These are phyloP conservation scores for Abrostola tripartita DNA, from an alignment of 2,888 invertebrate genomes.

Conservation along the genomic window DNA sequence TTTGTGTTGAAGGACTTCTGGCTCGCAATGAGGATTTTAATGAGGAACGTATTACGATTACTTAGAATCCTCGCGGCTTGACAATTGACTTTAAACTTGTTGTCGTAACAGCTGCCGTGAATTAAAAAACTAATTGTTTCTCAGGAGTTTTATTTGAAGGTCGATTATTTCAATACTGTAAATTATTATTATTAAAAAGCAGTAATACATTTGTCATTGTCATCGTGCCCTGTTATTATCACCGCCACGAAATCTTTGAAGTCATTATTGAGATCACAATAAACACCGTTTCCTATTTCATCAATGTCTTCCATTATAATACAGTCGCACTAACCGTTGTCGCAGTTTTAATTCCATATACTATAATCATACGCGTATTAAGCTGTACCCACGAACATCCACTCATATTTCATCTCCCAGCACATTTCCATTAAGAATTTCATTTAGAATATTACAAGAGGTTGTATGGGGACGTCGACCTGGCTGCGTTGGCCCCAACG, in stretches of 20 bases:
- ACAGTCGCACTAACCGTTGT: conserved; percentile 20
- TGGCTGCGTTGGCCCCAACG: conserved; percentile 27
- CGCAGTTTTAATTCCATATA: conserved; percentile 30
- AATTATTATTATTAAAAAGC: neutral
- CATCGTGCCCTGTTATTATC: too few relatives aligned
- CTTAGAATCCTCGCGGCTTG: conserved; percentile 9
- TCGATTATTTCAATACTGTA: too few relatives aligned
- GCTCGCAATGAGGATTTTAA: conserved; percentile 29
- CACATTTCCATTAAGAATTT: conserved; percentile 54
- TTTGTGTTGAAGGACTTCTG: conserved; percentile 31
- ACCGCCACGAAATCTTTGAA: neutral
- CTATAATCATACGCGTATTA: conserved; percentile 38
- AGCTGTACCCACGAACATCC: conserved; percentile 24
- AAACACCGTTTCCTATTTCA: neutral
- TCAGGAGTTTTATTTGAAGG: too few relatives aligned
- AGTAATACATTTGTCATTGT: too few relatives aligned
- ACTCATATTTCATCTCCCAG: conserved; percentile 40
- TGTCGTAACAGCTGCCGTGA: neutral
- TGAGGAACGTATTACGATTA: conserved; percentile 22
- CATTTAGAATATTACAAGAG: conserved; percentile 55
- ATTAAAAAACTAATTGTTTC: too few relatives aligned
- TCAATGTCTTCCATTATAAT: conserved; percentile 16
- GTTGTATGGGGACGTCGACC: conserved; percentile 43
- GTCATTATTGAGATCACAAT: neutral
- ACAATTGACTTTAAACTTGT: conserved; percentile 6